Percentiles rank a stretch among this genome's conserved stretches.
phyloP scores from a whole-genome alignment of 1,140 invertebrate species.

The Venturia canescens region DNA sequence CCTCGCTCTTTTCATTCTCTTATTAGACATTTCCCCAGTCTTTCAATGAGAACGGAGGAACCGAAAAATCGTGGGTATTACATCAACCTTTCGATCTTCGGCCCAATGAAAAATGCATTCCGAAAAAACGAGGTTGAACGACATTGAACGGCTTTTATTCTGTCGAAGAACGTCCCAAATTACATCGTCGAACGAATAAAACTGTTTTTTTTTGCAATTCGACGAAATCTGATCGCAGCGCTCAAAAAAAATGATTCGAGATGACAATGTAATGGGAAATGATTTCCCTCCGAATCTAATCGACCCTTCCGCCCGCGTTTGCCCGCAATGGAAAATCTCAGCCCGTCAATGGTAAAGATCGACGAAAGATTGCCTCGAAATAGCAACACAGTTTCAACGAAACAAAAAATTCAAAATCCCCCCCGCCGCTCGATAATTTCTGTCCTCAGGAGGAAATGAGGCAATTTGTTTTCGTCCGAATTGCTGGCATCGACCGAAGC shows the following conservation, averaged over 20 bases:
- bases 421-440: background rate
- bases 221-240: no score
- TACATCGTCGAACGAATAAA: no score
- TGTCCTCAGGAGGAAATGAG: background rate
- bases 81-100: background rate
- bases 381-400: background rate
- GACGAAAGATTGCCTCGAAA: background rate
- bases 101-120: background rate
- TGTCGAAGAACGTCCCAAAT: no score
- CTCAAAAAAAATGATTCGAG: no score
- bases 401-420: no score
- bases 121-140: background rate
- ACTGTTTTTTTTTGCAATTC: no score
- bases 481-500: background rate
- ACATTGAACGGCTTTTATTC: no score
- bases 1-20: background rate
- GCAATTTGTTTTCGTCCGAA: background rate
- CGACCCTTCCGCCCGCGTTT: no score
- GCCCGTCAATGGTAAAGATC: background rate
- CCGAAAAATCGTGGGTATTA: background rate
- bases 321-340: background rate
- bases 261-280: no score
- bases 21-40: no score
- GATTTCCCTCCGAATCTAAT: no score
- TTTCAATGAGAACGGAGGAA: slow-evolving; percentile 6